These are phyloP conservation scores for Micromussa lordhowensis DNA, from an alignment of 92 coral and sea anemone genomes.

Conservation along the genomic window DNA sequence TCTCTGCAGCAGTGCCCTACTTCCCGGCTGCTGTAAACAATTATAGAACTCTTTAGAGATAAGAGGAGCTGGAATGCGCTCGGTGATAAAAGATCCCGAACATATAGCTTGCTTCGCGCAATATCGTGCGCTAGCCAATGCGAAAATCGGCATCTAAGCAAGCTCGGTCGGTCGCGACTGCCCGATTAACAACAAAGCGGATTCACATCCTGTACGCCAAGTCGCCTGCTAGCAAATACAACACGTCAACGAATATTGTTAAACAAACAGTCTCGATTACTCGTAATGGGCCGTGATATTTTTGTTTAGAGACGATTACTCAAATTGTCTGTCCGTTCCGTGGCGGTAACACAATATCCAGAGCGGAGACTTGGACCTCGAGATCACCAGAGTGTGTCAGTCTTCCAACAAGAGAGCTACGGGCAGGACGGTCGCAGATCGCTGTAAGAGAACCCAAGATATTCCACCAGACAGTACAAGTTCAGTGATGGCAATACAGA, in stretches of 20 bases:
- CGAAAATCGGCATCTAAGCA: constrained; percentile 21
- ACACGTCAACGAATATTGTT: constrained; percentile 65
- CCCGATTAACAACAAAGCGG: constrained; percentile 28
- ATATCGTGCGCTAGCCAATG: constrained; percentile 1
- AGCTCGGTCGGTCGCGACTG: constrained; percentile 38
- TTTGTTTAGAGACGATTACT: constrained; percentile 68
- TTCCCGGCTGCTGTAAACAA: constrained; percentile 69
- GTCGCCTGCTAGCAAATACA: constrained; percentile 30
- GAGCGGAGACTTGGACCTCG: constrained; percentile 26
- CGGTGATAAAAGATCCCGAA: constrained; percentile 59
- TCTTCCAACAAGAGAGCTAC: not conserved
- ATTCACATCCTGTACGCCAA: constrained; percentile 17
- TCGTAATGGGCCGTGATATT: constrained; percentile 74
- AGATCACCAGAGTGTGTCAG: constrained; percentile 22
- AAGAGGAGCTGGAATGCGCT: constrained; percentile 62
- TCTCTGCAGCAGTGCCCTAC: constrained; percentile 49
- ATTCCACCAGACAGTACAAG: not conserved
- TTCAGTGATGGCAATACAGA: constrained; percentile 2
- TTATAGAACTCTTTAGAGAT: constrained; percentile 72
- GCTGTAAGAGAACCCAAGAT: not conserved
- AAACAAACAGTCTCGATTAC: constrained; percentile 79
- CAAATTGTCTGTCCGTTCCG: constrained; percentile 34
- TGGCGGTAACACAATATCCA: constrained; percentile 57
- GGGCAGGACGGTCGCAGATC: constrained; percentile 5
- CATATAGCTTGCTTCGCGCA: not conserved